phyloP scores from a whole-genome alignment of 2,888 invertebrate genomes.

The Argyresthia albistria region DNA sequence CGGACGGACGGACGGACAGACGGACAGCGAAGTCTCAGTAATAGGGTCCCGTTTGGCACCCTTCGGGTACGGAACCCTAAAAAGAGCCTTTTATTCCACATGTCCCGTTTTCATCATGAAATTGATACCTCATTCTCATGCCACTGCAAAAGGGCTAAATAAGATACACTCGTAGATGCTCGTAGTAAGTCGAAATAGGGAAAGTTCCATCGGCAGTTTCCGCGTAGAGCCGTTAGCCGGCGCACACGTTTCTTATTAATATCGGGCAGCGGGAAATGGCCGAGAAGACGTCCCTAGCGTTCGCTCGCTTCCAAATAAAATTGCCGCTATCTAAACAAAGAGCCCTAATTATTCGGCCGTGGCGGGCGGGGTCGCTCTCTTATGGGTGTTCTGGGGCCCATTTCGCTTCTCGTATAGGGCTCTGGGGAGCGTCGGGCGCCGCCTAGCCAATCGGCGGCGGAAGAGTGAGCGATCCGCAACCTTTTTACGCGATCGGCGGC shows the following conservation, averaged over 20 bases:
- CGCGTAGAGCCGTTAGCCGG: slow-evolving; percentile 32
- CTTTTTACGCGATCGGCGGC: slow-evolving; percentile 68
- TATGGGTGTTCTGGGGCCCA: slow-evolving; percentile 80
- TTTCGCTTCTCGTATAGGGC: slow-evolving; percentile 77
- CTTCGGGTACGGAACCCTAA: no score
- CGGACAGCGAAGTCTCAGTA: no score
- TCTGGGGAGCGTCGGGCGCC: slow-evolving; percentile 74
- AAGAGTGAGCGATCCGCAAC: slow-evolving; percentile 70
- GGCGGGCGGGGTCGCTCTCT: slow-evolving; percentile 78
- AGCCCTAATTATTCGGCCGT: slow-evolving; percentile 77
- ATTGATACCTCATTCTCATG: no score
- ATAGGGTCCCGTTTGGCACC: no score
- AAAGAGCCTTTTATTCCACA: no score
- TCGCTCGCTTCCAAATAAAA: slow-evolving; percentile 73
- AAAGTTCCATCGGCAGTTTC: slow-evolving; percentile 27
- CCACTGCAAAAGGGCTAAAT: no score
- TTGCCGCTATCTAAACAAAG: slow-evolving; percentile 75
- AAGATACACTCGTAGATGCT: no score
- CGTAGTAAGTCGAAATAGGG: neutral
- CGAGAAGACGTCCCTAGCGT: slow-evolving; percentile 66
- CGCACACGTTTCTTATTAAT: slow-evolving; percentile 70
- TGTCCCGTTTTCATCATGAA: no score
- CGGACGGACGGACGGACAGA: no score
- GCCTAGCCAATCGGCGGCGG: slow-evolving; percentile 76
- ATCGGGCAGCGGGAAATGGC: slow-evolving; percentile 64